Evolutionary conservation across 2,113 vertebrate species (phyloP).

Genomic region (Campylorhamphus procurvoides): DNA sequence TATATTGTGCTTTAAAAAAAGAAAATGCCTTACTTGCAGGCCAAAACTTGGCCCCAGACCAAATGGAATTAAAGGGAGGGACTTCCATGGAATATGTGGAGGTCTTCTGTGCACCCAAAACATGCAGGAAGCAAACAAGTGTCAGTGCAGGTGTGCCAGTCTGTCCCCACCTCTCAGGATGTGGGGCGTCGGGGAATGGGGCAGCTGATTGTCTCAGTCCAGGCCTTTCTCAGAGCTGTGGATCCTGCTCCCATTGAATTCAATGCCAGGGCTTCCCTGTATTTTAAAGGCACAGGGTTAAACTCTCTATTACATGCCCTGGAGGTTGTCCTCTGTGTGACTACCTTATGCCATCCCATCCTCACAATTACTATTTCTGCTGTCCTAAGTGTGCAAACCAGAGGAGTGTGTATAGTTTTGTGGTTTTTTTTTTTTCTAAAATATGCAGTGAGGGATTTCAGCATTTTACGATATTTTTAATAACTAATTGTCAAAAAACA

Average conservation of each 20-base stretch:
- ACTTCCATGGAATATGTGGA: neutral
- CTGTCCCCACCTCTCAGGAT: neutral
- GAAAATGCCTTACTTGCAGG: neutral
- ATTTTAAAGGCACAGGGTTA: neutral
- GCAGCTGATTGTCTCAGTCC: neutral
- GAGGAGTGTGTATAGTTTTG: neutral
- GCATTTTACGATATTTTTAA: conserved; percentile 1
- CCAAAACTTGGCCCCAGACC: neutral
- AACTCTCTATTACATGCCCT: neutral
- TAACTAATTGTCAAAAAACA: conserved; percentile 43
- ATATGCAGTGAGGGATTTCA: neutral
- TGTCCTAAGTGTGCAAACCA: neutral
- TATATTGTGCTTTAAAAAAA: neutral
- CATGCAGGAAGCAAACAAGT: accelerated
- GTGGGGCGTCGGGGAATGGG: neutral
- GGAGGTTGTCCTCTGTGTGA: neutral
- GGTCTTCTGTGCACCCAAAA: neutral
- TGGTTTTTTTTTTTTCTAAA: neutral
- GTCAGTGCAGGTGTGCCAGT: neutral
- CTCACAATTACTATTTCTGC: neutral
- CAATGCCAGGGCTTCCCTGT: neutral
- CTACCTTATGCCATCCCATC: neutral
- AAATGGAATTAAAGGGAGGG: neutral
- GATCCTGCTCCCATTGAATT: neutral
- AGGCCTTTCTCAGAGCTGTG: neutral